Evolutionary conservation across 2,888 invertebrate species (phyloP), one percentile per base, ranked within the genome.

Genomic region (Heliconius erato): DNA sequence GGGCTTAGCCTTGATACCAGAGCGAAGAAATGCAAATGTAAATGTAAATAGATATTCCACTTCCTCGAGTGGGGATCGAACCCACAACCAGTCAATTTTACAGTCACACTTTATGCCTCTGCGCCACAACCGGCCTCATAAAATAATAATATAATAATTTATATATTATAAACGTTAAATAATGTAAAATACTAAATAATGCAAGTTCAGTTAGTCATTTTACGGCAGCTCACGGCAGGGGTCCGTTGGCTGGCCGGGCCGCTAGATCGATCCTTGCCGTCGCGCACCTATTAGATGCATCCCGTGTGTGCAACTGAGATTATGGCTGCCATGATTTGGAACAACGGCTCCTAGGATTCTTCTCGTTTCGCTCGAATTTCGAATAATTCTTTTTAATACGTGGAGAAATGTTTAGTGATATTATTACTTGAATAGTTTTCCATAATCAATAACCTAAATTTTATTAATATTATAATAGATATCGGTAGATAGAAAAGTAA

Each of bases 191-290:
- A 79, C 76, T 85, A 83, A 85, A 88, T 77, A 26, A 65, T 65
- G 54, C 77, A 88, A 88, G 91, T 90, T 89, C 86, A 89, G 90
- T 90, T 82, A 89, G 91, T 85, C 84, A 83, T 86, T 86, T 87
- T 63, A 77, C 77, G 63, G 49, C 71, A 85, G 87, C 85, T 85
- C 81, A 84, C 87, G 86, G 86, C 86, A 82, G 86, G 87, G 85
- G 86, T 89, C 87, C 86, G 93, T 92, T 92, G 91, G 91, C 88
- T 84, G 87, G 88, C 91, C 90, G 89, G 89, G 88, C 69, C 90
- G 94, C 94, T 95, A 92, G 89, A 95, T 95, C 94, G 94, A 94
- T 93, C 93, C 91, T 89, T 91, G 90, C 89, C 85, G 89, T 81
- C 85, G 85, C 86, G 85, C 78, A 72, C 82, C 80, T 85, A 80